A percentile compares a stretch with the other conserved stretches of the same genome.
phyloP scores from a whole-genome alignment of 2,888 invertebrate genomes.

The Apoderus coryli region DNA sequence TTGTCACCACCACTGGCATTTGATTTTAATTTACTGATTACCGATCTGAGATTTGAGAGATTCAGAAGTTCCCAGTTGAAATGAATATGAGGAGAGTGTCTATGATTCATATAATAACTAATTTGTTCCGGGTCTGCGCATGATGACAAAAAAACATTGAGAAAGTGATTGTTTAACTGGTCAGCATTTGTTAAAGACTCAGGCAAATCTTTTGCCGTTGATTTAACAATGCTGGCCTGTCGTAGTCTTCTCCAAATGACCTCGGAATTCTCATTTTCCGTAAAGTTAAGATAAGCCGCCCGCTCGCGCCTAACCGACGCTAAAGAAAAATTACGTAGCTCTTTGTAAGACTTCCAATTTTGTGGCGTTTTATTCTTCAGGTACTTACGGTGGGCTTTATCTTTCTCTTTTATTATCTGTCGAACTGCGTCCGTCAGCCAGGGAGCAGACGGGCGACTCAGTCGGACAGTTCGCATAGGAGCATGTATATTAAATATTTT shows the following conservation, averaged over 20 bases:
- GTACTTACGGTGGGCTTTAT: too few relatives aligned
- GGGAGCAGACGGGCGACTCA: conserved; percentile 1
- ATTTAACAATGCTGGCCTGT: neutral
- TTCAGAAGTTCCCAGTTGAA: too few relatives aligned
- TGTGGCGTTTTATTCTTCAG: too few relatives aligned
- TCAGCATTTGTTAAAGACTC: neutral
- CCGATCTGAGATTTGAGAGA: too few relatives aligned
- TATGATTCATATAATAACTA: neutral
- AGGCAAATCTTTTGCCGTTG: conserved; percentile 4
- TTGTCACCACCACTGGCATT: conserved; percentile 3
- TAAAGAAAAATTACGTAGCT: conserved; percentile 1
- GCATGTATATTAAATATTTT: neutral
- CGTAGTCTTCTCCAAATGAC: conserved; percentile 3
- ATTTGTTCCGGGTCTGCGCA: neutral
- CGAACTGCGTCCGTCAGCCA: neutral
- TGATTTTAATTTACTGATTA: conserved; percentile 1
- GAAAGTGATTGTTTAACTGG: too few relatives aligned
- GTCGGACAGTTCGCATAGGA: conserved; percentile 3
- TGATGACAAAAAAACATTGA: too few relatives aligned
- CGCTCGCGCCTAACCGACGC: conserved; percentile 1
- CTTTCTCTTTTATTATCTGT: neutral
- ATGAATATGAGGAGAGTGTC: too few relatives aligned
- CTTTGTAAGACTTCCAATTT: conserved; percentile 2
- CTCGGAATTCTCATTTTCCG: neutral
- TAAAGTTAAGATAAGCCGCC: conserved; percentile 4